Conservation (phyloP, 2,797 vertebrate genomes). For the Tadarida brasiliensis region DNA sequence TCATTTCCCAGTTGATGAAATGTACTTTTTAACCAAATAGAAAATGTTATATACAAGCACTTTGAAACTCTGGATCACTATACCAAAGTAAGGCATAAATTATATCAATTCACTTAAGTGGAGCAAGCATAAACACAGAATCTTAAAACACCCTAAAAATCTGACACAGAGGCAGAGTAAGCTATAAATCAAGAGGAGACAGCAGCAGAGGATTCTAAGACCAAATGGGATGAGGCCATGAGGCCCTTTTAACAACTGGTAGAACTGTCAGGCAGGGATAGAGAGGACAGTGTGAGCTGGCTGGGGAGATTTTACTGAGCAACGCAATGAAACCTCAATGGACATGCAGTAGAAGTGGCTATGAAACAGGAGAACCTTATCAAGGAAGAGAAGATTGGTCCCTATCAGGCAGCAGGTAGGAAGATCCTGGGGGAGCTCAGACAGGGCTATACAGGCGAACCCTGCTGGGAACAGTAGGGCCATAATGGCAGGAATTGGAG, state of each 20-base stretch:
- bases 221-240: accelerated
- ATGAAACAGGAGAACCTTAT: background rate
- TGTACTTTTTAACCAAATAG: background rate
- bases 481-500: background rate
- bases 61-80: background rate
- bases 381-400: no score
- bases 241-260: background rate
- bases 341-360: background rate
- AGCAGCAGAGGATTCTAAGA: background rate
- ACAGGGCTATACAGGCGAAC: background rate
- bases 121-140: background rate
- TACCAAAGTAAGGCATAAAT: background rate
- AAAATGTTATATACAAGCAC: background rate
- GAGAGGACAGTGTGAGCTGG: background rate
- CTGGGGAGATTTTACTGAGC: background rate
- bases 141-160: background rate
- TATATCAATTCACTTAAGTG: background rate
- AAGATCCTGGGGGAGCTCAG: background rate
- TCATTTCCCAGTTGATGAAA: background rate
- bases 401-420: accelerated
- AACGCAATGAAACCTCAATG: background rate
- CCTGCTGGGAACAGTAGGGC: accelerated
- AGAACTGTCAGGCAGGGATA: background rate
- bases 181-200: background rate
- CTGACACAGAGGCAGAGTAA: background rate